These are phyloP conservation scores for Buathra laborator DNA, from an alignment of 2,888 invertebrate genomes.

Conservation along the genomic window DNA sequence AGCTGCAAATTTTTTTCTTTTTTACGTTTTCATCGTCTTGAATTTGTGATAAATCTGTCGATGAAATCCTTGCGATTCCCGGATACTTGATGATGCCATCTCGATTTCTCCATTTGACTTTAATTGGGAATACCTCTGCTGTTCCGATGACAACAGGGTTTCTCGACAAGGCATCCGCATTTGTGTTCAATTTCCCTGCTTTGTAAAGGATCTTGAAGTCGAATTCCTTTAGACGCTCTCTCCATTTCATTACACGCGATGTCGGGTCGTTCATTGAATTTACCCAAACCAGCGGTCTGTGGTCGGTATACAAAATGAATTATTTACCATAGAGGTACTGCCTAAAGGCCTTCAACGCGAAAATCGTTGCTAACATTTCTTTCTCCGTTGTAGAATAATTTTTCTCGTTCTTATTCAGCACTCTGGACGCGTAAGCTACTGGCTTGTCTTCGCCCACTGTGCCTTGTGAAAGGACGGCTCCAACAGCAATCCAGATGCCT, in stretches of 20 bases:
- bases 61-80: background rate
- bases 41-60: background rate
- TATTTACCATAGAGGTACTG: constrained; percentile 23
- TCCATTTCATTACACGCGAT: constrained; percentile 26
- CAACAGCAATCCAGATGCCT: constrained; percentile 16
- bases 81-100: background rate
- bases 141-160: no score
- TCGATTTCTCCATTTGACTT: background rate
- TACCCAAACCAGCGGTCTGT: constrained; percentile 17
- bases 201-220: constrained; percentile 19
- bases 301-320: constrained; percentile 5
- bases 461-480: constrained; percentile 28
- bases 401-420: constrained; percentile 20
- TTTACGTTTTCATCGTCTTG: background rate
- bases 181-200: background rate
- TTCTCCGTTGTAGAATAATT: constrained; percentile 34
- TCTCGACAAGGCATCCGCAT: no score
- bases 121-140: no score
- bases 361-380: constrained; percentile 22
- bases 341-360: constrained; percentile 11
- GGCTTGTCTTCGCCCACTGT: background rate
- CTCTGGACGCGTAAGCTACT: constrained; percentile 3
- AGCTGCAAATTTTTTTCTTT: background rate
- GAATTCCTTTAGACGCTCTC: constrained; percentile 24
- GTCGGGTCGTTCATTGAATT: constrained; percentile 30